Evolutionary conservation across 1,140 invertebrate genomes (phyloP).

Genomic region (Drosophila paulistorum): DNA sequence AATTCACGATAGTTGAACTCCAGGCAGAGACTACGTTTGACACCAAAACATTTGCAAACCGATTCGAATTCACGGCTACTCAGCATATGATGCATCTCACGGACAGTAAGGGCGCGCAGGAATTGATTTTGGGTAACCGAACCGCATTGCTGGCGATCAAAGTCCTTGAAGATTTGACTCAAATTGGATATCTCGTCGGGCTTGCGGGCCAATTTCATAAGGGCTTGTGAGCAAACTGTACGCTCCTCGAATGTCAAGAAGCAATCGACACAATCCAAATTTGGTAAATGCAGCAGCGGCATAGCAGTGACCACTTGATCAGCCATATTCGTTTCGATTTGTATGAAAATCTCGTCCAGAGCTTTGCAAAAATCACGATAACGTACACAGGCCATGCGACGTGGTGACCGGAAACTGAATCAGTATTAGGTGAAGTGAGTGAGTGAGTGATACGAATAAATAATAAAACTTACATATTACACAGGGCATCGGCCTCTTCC

Average conservation of each 20-base stretch:
- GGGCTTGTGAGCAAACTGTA: conserved; percentile 84
- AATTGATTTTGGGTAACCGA: conserved; percentile 85
- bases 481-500: conserved; percentile 55
- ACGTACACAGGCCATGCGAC: conserved; percentile 85
- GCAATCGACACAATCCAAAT: conserved; percentile 85
- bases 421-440: not conserved
- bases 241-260: conserved; percentile 89
- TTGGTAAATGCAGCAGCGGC: conserved; percentile 87
- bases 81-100: conserved; percentile 85
- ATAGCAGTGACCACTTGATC: conserved; percentile 83
- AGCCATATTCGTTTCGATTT: conserved; percentile 86
- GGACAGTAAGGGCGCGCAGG: conserved; percentile 85
- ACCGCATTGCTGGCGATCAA: conserved; percentile 86
- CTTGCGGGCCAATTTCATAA: conserved; percentile 86
- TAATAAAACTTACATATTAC: conserved; percentile 55
- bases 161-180: conserved; percentile 85
- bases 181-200: conserved; percentile 87
- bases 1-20: conserved; percentile 81
- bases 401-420: conserved; percentile 85
- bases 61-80: conserved; percentile 86
- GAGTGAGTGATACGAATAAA: too few species aligned
- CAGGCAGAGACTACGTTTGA: conserved; percentile 83
- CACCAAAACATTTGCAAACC: conserved; percentile 87
- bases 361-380: conserved; percentile 86
- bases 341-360: conserved; percentile 87